phyloP scores from a whole-genome alignment of 2,888 invertebrate species.

The Erpobdella octoculata region DNA sequence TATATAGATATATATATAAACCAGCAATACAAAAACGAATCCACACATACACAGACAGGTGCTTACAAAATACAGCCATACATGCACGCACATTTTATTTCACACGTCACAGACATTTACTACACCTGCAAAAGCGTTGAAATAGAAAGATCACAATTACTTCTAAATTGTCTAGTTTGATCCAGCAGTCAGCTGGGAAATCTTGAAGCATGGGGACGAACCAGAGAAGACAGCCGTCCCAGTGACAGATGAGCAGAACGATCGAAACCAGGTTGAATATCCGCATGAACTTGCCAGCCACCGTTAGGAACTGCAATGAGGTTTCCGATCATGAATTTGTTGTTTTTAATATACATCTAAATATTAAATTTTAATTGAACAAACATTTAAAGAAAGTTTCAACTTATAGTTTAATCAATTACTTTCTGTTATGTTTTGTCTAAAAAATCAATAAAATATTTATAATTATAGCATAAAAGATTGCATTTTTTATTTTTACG shows the following conservation, averaged over 20 bases:
- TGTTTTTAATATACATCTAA: no score
- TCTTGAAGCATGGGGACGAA: conserved; percentile 97
- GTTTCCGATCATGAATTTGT: not conserved
- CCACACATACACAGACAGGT: no score
- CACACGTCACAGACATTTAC: not conserved
- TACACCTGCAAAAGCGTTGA: not conserved
- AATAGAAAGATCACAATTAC: not conserved
- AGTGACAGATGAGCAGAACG: conserved; percentile 97
- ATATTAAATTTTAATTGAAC: not conserved
- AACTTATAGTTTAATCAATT: not conserved
- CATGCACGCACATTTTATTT: not conserved
- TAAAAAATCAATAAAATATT: not conserved
- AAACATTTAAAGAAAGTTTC: not conserved
- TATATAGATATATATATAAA: no score
- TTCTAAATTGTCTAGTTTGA: conserved; percentile 69
- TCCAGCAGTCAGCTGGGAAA: conserved; percentile 95
- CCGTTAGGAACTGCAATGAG: conserved; percentile 96
- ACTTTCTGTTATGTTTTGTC: not conserved
- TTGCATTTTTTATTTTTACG: no score
- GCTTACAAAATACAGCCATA: no score
- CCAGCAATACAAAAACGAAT: no score
- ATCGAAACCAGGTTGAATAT: conserved; percentile 98
- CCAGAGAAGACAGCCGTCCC: conserved; percentile 97
- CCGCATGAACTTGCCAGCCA: conserved; percentile 98
- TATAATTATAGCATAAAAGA: no score